Base-by-base conservation (phyloP, 1,140 invertebrate species). In the Bombus breviceps region DNA sequence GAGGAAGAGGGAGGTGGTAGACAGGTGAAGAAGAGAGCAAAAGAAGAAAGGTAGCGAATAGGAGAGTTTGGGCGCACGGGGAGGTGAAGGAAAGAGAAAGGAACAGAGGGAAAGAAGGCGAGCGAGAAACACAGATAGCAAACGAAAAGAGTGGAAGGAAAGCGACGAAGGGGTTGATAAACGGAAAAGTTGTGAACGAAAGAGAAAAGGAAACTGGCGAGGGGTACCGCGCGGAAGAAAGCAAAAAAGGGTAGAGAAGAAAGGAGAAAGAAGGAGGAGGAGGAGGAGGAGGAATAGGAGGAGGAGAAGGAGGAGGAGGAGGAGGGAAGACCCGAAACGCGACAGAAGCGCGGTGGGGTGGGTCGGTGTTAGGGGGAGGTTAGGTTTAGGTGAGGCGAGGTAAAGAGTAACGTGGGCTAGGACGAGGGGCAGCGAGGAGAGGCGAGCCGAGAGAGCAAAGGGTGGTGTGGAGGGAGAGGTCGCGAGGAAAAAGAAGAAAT, bases 401-500 rank as follows among this genome's bases (percentile, higher is more conserved):
- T 25, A 47, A 34, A 22, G 47, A 57, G 43, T 25, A 85, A 59
- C 77, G 73, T 78, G 47, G 69, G 53, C 62, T 53, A 28, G n/a
- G n/a, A n/a, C 62, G 73, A 85, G 80, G 76, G 86, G 73, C 10
- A 28, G 59, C 10, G 79, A 73, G 64, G 66, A 84, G 79, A 83
- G 83, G 80, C 69, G 76, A 85, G 77, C 53, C n/a, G 64, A 66
- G 64, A 66, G 64, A 87, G 84, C 84, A 47, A 37, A 57, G 59
- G 66, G 78, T 37, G 82, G 68, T 18, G 64, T 81, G 90, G 89
- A 89, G 91, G 91, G 91, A 93, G 93, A 93, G 93, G 91, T 93
- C 91, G 92, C 86, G 91, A 92, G 93, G 91, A 93, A 94, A 94
- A 94, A 94, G 93, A 94, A 94, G 93, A 94, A 94, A 94, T 91